phyloP scores from a whole-genome alignment of 2,797 vertebrate genomes.

The Hypotaenidia philippensis region DNA sequence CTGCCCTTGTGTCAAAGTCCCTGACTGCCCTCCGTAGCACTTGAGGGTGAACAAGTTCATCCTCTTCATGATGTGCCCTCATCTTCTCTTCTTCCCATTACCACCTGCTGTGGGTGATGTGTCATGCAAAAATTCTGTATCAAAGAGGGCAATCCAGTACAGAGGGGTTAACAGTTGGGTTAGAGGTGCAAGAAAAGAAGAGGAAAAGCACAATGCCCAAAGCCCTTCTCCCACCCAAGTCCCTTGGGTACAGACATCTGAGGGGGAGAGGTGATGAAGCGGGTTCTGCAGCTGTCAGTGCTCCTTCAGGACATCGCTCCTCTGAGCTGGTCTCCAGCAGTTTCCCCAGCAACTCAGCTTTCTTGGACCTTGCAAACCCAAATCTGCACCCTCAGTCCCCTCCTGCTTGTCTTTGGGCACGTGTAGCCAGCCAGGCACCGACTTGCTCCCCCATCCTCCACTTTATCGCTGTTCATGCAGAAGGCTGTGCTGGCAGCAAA shows the following conservation, averaged over 20 bases:
- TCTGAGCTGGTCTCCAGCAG: not conserved
- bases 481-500: not conserved
- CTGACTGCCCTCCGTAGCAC: not conserved
- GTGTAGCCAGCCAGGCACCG: not conserved
- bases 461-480: fast-evolving
- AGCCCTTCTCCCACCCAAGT: not conserved
- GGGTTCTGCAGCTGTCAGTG: not conserved
- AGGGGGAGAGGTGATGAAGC: not conserved
- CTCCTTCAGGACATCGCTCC: not conserved
- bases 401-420: not conserved
- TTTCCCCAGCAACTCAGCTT: not conserved
- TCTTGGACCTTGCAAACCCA: not conserved
- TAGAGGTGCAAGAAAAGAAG: not conserved
- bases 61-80: not conserved
- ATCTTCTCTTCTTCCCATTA: not conserved
- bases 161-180: not conserved
- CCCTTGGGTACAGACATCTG: not conserved
- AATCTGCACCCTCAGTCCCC: not conserved
- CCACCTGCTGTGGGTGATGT: not conserved
- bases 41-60: not conserved
- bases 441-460: not conserved
- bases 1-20: not conserved
- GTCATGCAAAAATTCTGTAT: not conserved
- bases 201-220: not conserved
- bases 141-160: not conserved